These are phyloP conservation scores for Pagrus major DNA, from an alignment of 2,113 vertebrate species.

Conservation along the genomic window DNA sequence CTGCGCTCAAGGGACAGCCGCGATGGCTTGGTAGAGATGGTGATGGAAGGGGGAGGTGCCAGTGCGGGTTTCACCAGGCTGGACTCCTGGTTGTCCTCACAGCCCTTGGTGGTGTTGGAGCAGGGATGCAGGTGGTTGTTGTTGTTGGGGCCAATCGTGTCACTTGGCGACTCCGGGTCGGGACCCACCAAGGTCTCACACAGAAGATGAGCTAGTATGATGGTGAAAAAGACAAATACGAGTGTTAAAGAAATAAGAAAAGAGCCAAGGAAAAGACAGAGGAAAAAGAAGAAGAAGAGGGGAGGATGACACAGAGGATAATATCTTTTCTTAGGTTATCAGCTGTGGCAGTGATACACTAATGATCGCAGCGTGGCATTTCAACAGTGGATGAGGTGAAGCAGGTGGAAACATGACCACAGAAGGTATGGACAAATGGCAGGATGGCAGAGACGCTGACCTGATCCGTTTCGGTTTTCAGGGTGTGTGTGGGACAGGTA, in stretches of 20 bases:
- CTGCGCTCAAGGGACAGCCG: slow-evolving; percentile 87
- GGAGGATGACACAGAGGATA: slow-evolving; percentile 33
- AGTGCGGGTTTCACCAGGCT: slow-evolving; percentile 66
- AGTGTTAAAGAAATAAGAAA: slow-evolving; percentile 6
- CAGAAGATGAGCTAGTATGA: slow-evolving; percentile 90
- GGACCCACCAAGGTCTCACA: slow-evolving; percentile 91
- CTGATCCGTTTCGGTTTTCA: slow-evolving; percentile 94
- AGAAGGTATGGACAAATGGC: slow-evolving; percentile 58
- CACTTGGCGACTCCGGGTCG: slow-evolving; percentile 90
- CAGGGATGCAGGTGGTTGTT: slow-evolving; percentile 72
- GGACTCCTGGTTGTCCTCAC: slow-evolving; percentile 53
- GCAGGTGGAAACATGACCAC: slow-evolving; percentile 45
- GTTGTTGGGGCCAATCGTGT: slow-evolving; percentile 66
- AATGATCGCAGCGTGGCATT: slow-evolving; percentile 52
- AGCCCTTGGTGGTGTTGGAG: slow-evolving; percentile 49
- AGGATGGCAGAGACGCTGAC: slow-evolving; percentile 83
- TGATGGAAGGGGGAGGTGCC: slow-evolving; percentile 69
- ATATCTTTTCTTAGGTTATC: slow-evolving; percentile 41
- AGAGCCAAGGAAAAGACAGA: slow-evolving; percentile 17
- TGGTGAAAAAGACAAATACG: slow-evolving; percentile 1
- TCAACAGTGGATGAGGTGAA: slow-evolving; percentile 49
- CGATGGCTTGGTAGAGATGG: slow-evolving; percentile 79
- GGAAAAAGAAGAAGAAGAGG: not conserved
- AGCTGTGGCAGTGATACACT: slow-evolving; percentile 40
- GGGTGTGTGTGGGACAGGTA: slow-evolving; percentile 96